A percentile compares a stretch with the other conserved stretches of the same genome.
phyloP scores from a whole-genome alignment of 2,888 invertebrate species.

The Agrotis exclamationis region DNA sequence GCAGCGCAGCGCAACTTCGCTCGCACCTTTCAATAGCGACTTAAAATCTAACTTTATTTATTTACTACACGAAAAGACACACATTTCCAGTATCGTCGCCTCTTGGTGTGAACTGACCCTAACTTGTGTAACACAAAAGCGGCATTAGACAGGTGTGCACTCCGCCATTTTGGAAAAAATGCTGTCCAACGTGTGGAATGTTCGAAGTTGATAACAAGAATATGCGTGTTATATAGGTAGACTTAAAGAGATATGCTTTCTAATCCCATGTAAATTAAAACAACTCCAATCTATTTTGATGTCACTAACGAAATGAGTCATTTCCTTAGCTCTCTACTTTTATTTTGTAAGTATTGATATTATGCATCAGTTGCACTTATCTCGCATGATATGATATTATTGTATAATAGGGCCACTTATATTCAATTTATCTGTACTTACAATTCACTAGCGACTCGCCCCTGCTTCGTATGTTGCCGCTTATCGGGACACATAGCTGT shows the following conservation, averaged over 20 bases:
- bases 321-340: conserved; percentile 9
- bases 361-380: background rate
- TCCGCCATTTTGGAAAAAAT: conserved; percentile 7
- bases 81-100: too few species aligned
- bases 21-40: too few species aligned
- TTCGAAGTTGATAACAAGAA: background rate
- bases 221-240: conserved; percentile 8
- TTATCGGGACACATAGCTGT: too few species aligned
- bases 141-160: background rate
- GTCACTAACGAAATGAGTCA: conserved; percentile 6
- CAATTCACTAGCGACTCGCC: background rate
- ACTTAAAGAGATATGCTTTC: conserved; percentile 31
- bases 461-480: too few species aligned
- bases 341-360: background rate
- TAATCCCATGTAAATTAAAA: conserved; percentile 19
- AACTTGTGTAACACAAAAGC: too few species aligned
- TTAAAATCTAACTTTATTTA: too few species aligned
- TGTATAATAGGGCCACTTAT: conserved; percentile 15
- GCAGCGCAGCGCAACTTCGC: too few species aligned
- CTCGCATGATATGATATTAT: conserved; percentile 6
- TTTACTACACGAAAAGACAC: too few species aligned
- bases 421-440: conserved; percentile 12
- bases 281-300: background rate
- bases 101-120: too few species aligned
- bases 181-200: background rate